Evolutionary conservation across 2,888 invertebrate genomes (phyloP).

Genomic region (Tachina fera): DNA sequence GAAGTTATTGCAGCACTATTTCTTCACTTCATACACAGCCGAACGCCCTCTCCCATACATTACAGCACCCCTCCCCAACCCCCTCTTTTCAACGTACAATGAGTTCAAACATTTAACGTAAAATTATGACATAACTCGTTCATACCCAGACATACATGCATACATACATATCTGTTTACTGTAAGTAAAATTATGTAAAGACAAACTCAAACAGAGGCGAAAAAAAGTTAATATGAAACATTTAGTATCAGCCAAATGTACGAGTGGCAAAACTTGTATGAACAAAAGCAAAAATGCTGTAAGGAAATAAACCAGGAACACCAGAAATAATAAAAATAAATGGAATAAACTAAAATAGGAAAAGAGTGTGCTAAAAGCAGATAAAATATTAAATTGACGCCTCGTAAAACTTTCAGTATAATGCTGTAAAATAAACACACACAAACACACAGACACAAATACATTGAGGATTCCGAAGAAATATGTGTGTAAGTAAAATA

Average conservation of each 20-base stretch:
- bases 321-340: constrained; percentile 50
- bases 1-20: constrained; percentile 37
- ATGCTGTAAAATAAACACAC: constrained; percentile 19
- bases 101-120: constrained; percentile 50
- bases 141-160: background rate
- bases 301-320: constrained; percentile 32
- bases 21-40: background rate
- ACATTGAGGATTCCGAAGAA: constrained; percentile 3
- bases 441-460: constrained; percentile 6
- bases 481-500: constrained; percentile 16
- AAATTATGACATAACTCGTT: constrained; percentile 63
- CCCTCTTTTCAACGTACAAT: too few relatives aligned
- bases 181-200: constrained; percentile 33
- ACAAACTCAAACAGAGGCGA: background rate
- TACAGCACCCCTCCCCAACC: background rate
- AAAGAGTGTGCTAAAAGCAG: constrained; percentile 63
- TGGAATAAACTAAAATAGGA: constrained; percentile 44
- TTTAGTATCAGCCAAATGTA: constrained; percentile 38
- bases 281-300: constrained; percentile 24
- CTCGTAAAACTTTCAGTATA: constrained; percentile 71
- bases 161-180: background rate
- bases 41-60: background rate
- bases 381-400: constrained; percentile 73
- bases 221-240: constrained; percentile 10
- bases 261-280: background rate